phyloP scores from a whole-genome alignment of 1,140 invertebrate species.

The Hetaerina americana region DNA sequence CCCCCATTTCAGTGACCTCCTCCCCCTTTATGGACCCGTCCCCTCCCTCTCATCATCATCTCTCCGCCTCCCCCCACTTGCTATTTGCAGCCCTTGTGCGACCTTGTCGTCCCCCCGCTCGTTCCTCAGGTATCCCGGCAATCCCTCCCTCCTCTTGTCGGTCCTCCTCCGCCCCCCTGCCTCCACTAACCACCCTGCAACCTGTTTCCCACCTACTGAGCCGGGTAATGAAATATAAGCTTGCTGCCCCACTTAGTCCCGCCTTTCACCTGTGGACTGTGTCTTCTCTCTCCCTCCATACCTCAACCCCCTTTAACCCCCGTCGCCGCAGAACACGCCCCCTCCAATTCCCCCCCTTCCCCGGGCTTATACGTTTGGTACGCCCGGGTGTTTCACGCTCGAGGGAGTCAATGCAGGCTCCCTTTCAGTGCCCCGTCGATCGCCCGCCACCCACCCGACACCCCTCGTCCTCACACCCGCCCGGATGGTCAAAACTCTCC shows the following conservation, averaged over 20 bases:
- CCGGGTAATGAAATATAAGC: not conserved
- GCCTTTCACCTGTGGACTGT: not conserved
- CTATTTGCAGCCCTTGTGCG: not conserved
- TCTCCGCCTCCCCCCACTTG: not conserved
- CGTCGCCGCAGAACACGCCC: too few species aligned
- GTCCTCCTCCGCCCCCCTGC: not conserved
- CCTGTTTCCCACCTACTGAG: not conserved
- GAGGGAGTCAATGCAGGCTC: not conserved
- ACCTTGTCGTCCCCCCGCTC: not conserved
- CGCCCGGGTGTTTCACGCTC: not conserved
- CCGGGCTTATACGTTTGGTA: not conserved
- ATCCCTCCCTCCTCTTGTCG: too few species aligned
- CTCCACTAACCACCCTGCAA: not conserved
- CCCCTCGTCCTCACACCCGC: not conserved
- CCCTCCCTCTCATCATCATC: not conserved
- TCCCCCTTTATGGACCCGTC: not conserved
- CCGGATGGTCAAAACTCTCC: not conserved
- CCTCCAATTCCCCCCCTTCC: too few species aligned
- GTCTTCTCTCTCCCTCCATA: too few species aligned
- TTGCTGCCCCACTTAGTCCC: not conserved
- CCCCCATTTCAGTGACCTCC: not conserved
- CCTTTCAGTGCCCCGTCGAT: too few species aligned
- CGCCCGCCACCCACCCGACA: not conserved
- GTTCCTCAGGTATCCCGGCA: too few species aligned
- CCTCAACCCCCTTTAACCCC: too few species aligned